A percentile compares a stretch with the other conserved stretches of the same genome.
Conservation (phyloP, 2,888 invertebrate species). For the Plagiodera versicolora region DNA sequence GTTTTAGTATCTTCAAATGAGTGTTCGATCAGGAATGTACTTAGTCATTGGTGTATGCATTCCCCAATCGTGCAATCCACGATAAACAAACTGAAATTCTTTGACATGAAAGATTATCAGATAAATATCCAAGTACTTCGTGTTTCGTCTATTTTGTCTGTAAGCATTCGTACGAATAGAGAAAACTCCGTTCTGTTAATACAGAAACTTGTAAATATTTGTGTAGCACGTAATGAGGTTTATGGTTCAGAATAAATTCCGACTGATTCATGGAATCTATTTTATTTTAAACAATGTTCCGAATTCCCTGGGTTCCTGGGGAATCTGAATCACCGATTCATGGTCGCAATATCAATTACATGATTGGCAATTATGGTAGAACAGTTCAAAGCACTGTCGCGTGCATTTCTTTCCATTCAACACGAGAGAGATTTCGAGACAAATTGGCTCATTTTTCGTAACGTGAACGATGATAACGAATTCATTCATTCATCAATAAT, state of each 20-base stretch:
- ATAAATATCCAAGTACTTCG: background rate
- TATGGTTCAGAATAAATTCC: background rate
- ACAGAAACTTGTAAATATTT: constrained; percentile 1
- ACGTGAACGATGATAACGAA: too few species aligned
- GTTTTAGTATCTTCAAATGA: too few species aligned
- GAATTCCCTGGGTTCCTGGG: background rate
- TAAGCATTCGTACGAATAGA: background rate
- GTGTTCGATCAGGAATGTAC: too few species aligned
- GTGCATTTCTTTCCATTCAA: too few species aligned
- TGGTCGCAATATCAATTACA: background rate
- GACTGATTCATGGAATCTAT: background rate
- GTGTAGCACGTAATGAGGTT: background rate
- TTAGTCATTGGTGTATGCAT: background rate
- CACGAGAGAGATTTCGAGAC: too few species aligned
- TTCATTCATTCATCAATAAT: too few species aligned
- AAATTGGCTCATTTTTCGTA: too few species aligned
- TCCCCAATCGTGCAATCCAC: background rate
- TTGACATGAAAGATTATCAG: background rate
- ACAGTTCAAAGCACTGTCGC: too few species aligned
- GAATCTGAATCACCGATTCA: background rate
- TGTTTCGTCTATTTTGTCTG: background rate
- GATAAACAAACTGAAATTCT: background rate
- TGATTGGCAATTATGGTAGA: too few species aligned
- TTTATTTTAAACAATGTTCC: background rate
- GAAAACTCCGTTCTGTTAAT: background rate